Evolutionary conservation across 2,888 invertebrate species (phyloP).

Genomic region (Trissolcus japonicus): DNA sequence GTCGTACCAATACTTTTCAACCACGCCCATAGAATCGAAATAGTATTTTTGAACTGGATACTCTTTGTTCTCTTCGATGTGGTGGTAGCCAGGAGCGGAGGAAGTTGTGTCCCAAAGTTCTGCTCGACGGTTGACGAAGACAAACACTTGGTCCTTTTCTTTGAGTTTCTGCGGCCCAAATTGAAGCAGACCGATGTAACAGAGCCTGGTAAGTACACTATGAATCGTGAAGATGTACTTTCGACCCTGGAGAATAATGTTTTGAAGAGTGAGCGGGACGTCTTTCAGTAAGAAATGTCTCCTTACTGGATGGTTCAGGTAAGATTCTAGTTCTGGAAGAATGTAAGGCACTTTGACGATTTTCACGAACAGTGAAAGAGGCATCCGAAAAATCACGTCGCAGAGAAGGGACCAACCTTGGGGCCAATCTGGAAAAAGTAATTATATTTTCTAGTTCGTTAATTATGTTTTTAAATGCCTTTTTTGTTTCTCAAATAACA

Average conservation of each 20-base stretch:
- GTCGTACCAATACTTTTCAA: conserved; percentile 83
- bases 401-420: conserved; percentile 84
- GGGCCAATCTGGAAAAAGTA: conserved; percentile 76
- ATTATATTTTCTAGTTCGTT: neutral
- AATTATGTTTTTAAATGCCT: neutral
- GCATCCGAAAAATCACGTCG: conserved; percentile 83
- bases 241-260: conserved; percentile 78
- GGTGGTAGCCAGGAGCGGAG: conserved; percentile 80
- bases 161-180: conserved; percentile 81
- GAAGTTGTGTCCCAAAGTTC: conserved; percentile 82
- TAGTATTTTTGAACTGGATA: conserved; percentile 79
- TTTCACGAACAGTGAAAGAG: conserved; percentile 83
- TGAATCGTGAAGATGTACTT: conserved; percentile 80
- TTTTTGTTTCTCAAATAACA: neutral
- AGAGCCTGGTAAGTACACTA: conserved; percentile 79
- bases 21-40: conserved; percentile 78
- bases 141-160: conserved; percentile 83
- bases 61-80: conserved; percentile 78
- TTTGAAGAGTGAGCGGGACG: conserved; percentile 78
- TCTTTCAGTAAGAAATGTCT: conserved; percentile 81
- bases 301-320: conserved; percentile 82
- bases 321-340: conserved; percentile 79
- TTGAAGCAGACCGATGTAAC: conserved; percentile 83
- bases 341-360: conserved; percentile 80
- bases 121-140: conserved; percentile 82